Conservation (phyloP, 2,888 invertebrate genomes). For the Oscheius sp. region DNA sequence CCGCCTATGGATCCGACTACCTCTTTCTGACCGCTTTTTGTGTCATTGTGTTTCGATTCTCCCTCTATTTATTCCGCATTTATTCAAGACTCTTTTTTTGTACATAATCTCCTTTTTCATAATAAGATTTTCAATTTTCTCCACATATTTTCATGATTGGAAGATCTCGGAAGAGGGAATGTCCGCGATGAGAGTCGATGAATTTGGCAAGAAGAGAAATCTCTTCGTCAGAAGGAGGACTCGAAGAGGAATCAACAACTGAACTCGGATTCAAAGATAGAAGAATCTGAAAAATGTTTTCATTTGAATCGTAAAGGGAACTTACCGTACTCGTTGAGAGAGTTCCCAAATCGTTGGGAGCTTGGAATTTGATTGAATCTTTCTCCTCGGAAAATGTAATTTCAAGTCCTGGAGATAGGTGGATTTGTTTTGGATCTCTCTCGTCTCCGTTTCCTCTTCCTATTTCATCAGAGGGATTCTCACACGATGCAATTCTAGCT, state of each 20-base stretch:
- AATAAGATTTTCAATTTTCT: background rate
- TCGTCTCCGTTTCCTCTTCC: no score
- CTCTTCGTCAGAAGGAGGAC: background rate
- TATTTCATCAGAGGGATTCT: background rate
- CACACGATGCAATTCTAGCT: background rate
- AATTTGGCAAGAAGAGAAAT: slow-evolving; percentile 9
- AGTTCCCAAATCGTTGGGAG: background rate
- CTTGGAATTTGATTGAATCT: background rate
- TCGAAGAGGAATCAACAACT: background rate
- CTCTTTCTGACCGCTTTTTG: no score
- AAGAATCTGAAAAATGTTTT: slow-evolving; percentile 3
- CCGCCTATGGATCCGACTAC: no score
- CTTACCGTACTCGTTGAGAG: background rate
- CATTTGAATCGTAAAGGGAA: background rate
- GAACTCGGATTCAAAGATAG: slow-evolving; percentile 10
- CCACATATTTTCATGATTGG: slow-evolving; percentile 6
- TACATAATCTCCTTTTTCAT: background rate
- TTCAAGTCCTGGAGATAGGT: background rate
- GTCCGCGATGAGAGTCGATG: slow-evolving; percentile 1
- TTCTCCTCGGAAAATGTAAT: background rate
- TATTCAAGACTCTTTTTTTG: background rate
- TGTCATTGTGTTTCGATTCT: no score
- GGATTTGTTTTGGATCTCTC: no score
- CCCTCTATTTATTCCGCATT: no score
- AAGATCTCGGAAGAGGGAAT: background rate